A percentile compares a stretch with the other conserved stretches of the same genome.
phyloP scores from a whole-genome alignment of 2,888 invertebrate species.

The Apoda limacodes region DNA sequence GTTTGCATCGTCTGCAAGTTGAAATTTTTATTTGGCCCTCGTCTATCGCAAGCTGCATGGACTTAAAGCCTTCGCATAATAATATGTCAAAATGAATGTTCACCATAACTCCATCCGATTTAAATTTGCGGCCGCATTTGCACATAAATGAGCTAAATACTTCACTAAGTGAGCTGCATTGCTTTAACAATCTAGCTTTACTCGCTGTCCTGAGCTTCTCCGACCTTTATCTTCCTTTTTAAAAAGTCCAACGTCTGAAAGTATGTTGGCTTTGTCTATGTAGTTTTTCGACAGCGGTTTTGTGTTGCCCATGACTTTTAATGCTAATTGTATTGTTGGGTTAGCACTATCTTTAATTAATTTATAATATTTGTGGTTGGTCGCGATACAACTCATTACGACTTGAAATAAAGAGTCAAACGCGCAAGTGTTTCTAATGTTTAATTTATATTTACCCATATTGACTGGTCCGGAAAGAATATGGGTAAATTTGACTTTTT shows the following conservation, averaged over 20 bases:
- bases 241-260: not conserved
- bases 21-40: not conserved
- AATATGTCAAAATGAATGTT: not conserved
- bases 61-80: not conserved
- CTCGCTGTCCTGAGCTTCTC: not conserved
- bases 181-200: not conserved
- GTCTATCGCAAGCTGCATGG: not conserved
- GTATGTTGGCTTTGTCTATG: not conserved
- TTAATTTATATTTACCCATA: not conserved
- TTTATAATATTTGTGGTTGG: not conserved
- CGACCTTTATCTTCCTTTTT: not conserved
- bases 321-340: not conserved
- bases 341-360: not conserved
- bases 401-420: slow-evolving; percentile 6
- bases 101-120: not conserved
- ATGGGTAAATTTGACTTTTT: not conserved
- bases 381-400: not conserved
- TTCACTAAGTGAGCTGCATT: not conserved
- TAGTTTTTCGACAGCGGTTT: not conserved
- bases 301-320: not conserved
- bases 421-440: slow-evolving; percentile 1
- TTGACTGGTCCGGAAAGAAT: not conserved
- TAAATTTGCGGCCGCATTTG: not conserved
- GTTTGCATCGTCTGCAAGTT: not conserved
- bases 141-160: too few species aligned